Base-by-base conservation (phyloP, 2,113 vertebrate species). In the Cinclus cinclus region DNA sequence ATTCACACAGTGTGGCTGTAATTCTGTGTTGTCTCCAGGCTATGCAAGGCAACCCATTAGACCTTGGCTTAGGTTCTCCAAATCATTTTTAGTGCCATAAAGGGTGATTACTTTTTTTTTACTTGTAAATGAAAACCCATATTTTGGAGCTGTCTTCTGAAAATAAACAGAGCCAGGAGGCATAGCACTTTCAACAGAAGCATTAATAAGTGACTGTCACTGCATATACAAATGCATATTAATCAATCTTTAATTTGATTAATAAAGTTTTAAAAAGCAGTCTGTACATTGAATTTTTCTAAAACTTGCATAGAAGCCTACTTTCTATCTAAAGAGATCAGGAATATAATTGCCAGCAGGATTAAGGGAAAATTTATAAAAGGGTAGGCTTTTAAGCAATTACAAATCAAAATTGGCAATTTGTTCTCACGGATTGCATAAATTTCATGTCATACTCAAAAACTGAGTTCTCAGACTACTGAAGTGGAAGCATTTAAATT, bases 11-110 rank as follows among this genome's bases (percentile, higher is more conserved):
- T 19, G 27, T 1, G 0, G 58, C 59, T 77, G 50, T 18, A 95
- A 44, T 52, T 88, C 90, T 65, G 62, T 3, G 0, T 30, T 82
- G 49, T 90, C 70, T 89, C 41, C 28, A 58, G 60, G 39, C 75
- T 83, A 25, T 17, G 33, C 52, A 81, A 94, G 22, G 41, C 35
- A 92, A 94, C 41, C 4, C 44, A 70, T 70, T 53, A 78, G 35
- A 53, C 30, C 88, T 90, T 55, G 33, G 20, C 95, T 90, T 70
- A 88, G n/a, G 35, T 86, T 89, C 75, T 96, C 55, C 75, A 80
- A 83, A 86, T 68, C 0, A 7, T 25, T 77, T 92, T 82, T 39
- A 60, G 24, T 53, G 24, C 50, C 46, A 77, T 30, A 73, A 79
- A 69, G 35, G 2, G 7, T 62, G 73, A 49, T 4, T 11, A 65